phyloP scores from a whole-genome alignment of 2,888 invertebrate genomes.

The Platycheirus rosarum region DNA sequence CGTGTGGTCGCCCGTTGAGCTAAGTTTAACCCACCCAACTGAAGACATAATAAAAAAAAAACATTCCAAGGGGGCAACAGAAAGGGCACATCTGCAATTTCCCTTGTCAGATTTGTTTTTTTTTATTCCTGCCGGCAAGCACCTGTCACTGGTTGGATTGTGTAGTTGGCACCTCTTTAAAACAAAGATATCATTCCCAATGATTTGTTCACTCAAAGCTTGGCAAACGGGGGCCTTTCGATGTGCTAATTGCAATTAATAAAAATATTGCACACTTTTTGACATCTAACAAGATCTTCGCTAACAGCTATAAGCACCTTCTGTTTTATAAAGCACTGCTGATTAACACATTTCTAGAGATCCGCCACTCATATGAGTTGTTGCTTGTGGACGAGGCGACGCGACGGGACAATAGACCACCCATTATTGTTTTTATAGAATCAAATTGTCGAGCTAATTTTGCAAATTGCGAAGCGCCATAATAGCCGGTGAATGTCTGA shows the following conservation, averaged over 20 bases:
- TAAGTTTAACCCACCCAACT: constrained; percentile 21
- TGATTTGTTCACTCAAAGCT: constrained; percentile 7
- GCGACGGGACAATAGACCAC: no score
- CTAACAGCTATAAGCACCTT: constrained; percentile 6
- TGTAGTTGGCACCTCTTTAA: neutral
- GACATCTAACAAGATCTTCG: constrained; percentile 23
- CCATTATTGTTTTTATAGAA: constrained; percentile 33
- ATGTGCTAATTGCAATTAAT: constrained; percentile 46
- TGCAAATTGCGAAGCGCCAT: constrained; percentile 63
- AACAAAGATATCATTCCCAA: constrained; percentile 12
- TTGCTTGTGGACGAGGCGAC: no score
- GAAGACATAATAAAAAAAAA: constrained; percentile 6
- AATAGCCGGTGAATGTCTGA: constrained; percentile 11
- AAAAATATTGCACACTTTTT: constrained; percentile 38
- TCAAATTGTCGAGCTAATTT: constrained; percentile 47
- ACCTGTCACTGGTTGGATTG: constrained; percentile 10
- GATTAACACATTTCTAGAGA: constrained; percentile 43
- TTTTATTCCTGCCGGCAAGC: constrained; percentile 20
- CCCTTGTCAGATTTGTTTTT: neutral
- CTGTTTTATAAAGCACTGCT: neutral
- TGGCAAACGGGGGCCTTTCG: constrained; percentile 5
- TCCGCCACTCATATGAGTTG: neutral
- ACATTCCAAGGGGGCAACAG: constrained; percentile 13
- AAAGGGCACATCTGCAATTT: constrained; percentile 12
- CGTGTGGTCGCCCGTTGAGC: constrained; percentile 13